Evolutionary conservation across 2,113 vertebrate species (phyloP), one percentile per base, ranked within the genome.

Genomic region (Emberiza fucata): DNA sequence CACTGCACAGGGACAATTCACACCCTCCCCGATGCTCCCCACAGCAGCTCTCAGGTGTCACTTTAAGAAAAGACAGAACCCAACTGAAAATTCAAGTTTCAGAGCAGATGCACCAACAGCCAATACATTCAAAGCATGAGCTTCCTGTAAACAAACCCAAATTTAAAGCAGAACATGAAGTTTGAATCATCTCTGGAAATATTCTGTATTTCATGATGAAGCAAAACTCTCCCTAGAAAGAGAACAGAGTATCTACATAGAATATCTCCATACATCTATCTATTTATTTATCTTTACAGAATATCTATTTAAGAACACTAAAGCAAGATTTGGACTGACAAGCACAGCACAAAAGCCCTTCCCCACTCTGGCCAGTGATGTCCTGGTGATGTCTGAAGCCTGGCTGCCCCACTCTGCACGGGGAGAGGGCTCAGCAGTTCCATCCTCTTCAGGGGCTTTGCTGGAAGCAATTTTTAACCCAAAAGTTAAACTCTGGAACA

Each of bases 1-100:
- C 14, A 20, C 7, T 1, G 1, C 6, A 22, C 0, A 31, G n/a
- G 15, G 40, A 65, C 4, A 2, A 33, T n/a, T 88, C 76, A 64
- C 86, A 71, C 27, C 35, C 70, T 71, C 40, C 5, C 53, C 42
- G 61, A 45, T 72, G 33, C 75, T 45, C 27, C 5, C 21, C 37
- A 22, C 4, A 28, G 48, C 16, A 89, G 68, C 10, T 37, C 71
- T 70, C 35, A 8, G 53, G 14, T 14, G 14, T 17, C 37, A n/a
- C 4, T 5, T 65, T 20, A 33, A 86, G 42, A 44, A 47, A 11
- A 72, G 35, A 25, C 2, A 2, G 4, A 86, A 9, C 18, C 29
- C 47, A 60, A 47, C 33, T 9, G 45, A 91, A 90, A 95, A 90
- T 4, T 63, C 29, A 63, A 63, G 10, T 31, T 80, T 53, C 47